Percentiles rank a stretch among this genome's conserved stretches.
Evolutionary conservation across 2,113 vertebrate species (phyloP).

Genomic region (Seriola quinqueradiata): DNA sequence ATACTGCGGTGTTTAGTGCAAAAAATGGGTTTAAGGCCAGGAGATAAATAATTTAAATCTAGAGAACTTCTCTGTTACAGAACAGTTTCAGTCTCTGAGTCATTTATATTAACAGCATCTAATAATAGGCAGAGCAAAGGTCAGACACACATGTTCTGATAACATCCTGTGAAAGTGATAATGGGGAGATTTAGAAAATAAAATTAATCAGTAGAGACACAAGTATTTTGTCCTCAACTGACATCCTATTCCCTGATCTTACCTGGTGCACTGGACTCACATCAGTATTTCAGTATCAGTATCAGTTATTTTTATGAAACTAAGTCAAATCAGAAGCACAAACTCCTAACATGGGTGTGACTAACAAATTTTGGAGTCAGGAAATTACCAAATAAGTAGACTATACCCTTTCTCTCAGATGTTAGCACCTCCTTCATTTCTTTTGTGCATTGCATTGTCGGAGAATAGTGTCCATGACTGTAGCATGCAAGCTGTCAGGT

Average conservation of each 20-base stretch:
- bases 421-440: too few relatives aligned
- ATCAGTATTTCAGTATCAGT: neutral
- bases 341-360: neutral
- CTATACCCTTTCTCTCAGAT: neutral
- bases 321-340: neutral
- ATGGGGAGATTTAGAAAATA: neutral
- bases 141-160: neutral
- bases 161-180: neutral
- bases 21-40: neutral
- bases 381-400: too few relatives aligned
- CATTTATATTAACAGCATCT: neutral
- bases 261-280: neutral
- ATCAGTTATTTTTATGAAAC: neutral
- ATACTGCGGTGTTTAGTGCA: neutral
- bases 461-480: too few relatives aligned
- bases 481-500: too few relatives aligned
- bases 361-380: too few relatives aligned
- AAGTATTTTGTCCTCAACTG: neutral
- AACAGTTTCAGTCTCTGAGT: neutral
- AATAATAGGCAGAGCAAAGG: slow-evolving; percentile 3
- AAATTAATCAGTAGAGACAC: neutral
- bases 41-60: neutral
- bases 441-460: too few relatives aligned
- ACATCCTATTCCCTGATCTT: neutral
- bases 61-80: neutral